Evolutionary conservation across 2,797 vertebrate species (phyloP), one percentile per base, ranked within the genome.

Genomic region (Chrysocyon brachyurus): DNA sequence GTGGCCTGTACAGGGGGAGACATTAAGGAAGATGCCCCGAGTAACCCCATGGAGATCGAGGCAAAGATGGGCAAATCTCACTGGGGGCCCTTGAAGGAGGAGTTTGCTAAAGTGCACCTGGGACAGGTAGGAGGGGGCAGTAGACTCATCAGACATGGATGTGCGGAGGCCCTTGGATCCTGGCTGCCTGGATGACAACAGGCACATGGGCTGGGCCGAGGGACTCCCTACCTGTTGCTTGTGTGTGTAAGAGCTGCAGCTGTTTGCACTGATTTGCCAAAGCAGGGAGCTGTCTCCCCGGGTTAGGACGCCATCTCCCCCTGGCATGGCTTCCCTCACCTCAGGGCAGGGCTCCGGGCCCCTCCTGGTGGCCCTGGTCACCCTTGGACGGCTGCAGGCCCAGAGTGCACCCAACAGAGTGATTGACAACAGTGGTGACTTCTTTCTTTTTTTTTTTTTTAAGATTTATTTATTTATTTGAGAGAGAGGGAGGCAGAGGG

Each of bases 1-100:
- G 87, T 85, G 70, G 97, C 98, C 99, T 99, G 17, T 3, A 4
- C 1, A 16, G 57, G 26, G 68, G 21, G 52, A 15, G 59, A 83
- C 22, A 26, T 6, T 5, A 10, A 57, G 56, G 84, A 40, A 22
- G 61, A 66, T 2, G 12, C 81, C 49, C 1, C 0, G 2, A 21
- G 33, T 8, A n/a, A 61, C 28, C 14, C 15, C 24, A 6, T 0
- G 36, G 11, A 33, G 19, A 22, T 6, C 0, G 14, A 22, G 63
- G 61, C 11, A 0, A 8, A 31, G 57, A 66, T 31, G 28, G 16
- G 66, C 87, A 10, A 10, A 4, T 1, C 52, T 82, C 57, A 12
- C 3, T 1, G 12, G 26, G 21, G 70, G 59, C 33, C 21, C 61
- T 12, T 2, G 19, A 19, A 24, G 77, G 49, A 78, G 68, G 40